Evolutionary conservation across 2,797 vertebrate genomes (phyloP).

Genomic region (Gouania willdenowi): DNA sequence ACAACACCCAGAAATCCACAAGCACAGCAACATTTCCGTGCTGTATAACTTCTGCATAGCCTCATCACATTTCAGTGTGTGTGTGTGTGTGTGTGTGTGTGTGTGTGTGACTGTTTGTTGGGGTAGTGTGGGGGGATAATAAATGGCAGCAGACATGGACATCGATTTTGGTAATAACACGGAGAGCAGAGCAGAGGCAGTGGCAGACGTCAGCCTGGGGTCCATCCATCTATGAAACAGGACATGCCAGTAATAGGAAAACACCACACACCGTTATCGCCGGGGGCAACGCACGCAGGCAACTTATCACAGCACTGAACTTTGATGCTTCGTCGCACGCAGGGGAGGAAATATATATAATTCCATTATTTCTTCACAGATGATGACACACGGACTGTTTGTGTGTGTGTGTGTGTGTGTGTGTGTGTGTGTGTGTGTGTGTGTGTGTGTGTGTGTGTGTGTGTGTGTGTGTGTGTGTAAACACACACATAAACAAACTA

Average conservation of each 20-base stretch:
- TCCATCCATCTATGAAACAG: conserved; percentile 83
- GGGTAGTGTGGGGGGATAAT: conserved; percentile 67
- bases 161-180: conserved; percentile 73
- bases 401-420: conserved; percentile 28
- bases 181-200: conserved; percentile 67
- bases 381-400: conserved; percentile 73
- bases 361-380: conserved; percentile 87
- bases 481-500: conserved; percentile 13
- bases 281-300: conserved; percentile 74
- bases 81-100: background rate
- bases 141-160: conserved; percentile 74
- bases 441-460: conserved; percentile 15
- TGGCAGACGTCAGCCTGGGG: conserved; percentile 73
- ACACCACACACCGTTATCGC: conserved; percentile 75
- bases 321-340: conserved; percentile 71
- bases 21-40: conserved; percentile 57
- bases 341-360: conserved; percentile 78
- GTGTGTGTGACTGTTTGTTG: conserved; percentile 44
- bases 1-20: conserved; percentile 44
- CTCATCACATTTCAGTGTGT: conserved; percentile 51
- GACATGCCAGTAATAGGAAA: conserved; percentile 83
- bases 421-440: conserved; percentile 16
- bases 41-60: conserved; percentile 50
- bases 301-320: conserved; percentile 80
- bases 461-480: conserved; percentile 2